A percentile compares a stretch with the other conserved stretches of the same genome.
phyloP scores from a whole-genome alignment of 92 coral and sea anemone species.

The Epizoanthus scotinus region DNA sequence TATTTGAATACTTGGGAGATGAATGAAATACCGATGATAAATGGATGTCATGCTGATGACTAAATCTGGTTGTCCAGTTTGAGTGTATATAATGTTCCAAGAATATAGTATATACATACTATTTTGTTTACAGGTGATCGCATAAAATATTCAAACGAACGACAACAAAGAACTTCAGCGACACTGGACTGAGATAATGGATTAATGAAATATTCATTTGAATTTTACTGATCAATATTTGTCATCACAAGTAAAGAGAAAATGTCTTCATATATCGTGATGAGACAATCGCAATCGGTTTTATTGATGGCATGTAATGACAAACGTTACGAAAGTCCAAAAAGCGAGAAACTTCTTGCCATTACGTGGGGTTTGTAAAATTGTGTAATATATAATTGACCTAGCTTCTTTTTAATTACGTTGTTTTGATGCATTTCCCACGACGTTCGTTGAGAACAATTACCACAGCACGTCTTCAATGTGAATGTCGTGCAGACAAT shows the following conservation, averaged over 20 bases:
- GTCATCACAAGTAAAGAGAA: neutral
- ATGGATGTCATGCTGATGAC: no score
- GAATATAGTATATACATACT: no score
- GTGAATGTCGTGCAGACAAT: neutral
- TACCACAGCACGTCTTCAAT: constrained; percentile 8
- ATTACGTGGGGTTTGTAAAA: neutral
- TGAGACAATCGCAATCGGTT: neutral
- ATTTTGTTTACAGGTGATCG: neutral
- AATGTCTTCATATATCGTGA: neutral
- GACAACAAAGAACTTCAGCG: neutral
- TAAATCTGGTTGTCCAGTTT: no score
- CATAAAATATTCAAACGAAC: neutral
- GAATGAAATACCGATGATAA: no score
- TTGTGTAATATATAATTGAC: neutral
- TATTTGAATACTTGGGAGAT: no score
- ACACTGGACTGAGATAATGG: neutral
- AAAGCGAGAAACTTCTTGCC: neutral
- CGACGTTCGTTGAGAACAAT: constrained; percentile 17
- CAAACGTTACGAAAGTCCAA: neutral
- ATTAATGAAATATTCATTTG: neutral
- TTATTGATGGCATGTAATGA: neutral
- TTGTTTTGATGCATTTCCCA: constrained; percentile 15
- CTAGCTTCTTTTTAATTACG: constrained; percentile 11
- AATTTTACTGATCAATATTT: neutral
- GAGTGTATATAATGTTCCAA: neutral